Base-by-base conservation (phyloP, 2,888 invertebrate species). In the Ryuthela nishihirai region DNA sequence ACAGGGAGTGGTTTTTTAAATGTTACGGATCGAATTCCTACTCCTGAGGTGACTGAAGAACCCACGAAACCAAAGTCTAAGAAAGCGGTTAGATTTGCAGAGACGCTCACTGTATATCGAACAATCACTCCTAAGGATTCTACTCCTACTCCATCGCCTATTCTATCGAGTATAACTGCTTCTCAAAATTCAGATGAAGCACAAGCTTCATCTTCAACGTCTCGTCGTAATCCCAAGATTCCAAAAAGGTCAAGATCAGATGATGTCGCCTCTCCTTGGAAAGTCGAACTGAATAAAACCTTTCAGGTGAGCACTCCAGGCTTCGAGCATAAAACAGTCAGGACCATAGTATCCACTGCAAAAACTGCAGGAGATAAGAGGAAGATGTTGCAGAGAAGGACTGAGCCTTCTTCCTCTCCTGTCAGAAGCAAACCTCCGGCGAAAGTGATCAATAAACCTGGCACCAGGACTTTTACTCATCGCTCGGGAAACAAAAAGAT, bases 1-100 rank as follows among this genome's bases (percentile, higher is more conserved):
- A n/a, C n/a, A n/a, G n/a, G n/a, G n/a, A n/a, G n/a, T n/a, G n/a
- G n/a, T n/a, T n/a, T n/a, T n/a, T n/a, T n/a, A n/a, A n/a, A n/a
- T n/a, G n/a, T n/a, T n/a, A n/a, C n/a, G n/a, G n/a, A n/a, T n/a
- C n/a, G n/a, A n/a, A n/a, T n/a, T n/a, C n/a, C n/a, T n/a, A n/a
- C n/a, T n/a, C n/a, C n/a, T n/a, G n/a, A n/a, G n/a, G 17, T 34
- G 4, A 35, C 12, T 25, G 10, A 17, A 15, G 25, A 32, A 17
- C 15, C 23, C 7, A 20, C 20, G 26, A 24, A 32, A 12, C 32
- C 23, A 2, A 21, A 10, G n/a, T 25, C 23, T 4, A 47, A 35
- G 21, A 60, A 60, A 21, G 12, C 10, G 0, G 60, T 62, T 10
- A 32, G 55, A n/a, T 62, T 62, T 52, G 41, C 55, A 5, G 61